Percentiles rank a stretch among this genome's conserved stretches.
Evolutionary conservation across 2,113 vertebrate species (phyloP).

Genomic region (Neolamprologus longior): DNA sequence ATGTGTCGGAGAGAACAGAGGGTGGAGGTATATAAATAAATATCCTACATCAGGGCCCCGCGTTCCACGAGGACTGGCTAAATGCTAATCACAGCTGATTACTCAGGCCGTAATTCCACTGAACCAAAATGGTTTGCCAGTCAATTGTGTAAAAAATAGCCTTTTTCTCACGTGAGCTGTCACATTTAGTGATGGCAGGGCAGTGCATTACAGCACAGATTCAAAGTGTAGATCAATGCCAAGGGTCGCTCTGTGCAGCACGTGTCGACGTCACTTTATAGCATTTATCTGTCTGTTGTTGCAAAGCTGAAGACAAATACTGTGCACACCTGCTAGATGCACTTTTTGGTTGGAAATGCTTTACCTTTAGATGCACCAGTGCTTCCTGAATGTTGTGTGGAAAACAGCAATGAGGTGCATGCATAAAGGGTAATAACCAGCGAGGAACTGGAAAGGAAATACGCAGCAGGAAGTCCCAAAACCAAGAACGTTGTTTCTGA

Average conservation of each 20-base stretch:
- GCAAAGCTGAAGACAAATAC: not conserved
- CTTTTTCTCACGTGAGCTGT: constrained; percentile 71
- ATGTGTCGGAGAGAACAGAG: constrained; percentile 66
- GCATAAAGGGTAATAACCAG: not conserved
- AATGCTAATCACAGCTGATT: constrained; percentile 83
- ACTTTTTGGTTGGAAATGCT: not conserved
- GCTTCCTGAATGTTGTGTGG: not conserved
- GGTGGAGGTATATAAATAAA: constrained; percentile 41
- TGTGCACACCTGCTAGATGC: not conserved
- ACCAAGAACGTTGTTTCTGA: not conserved
- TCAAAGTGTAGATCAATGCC: constrained; percentile 26
- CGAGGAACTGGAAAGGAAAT: not conserved
- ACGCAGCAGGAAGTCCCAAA: not conserved
- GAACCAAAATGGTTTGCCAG: constrained; percentile 83
- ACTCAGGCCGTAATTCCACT: constrained; percentile 82
- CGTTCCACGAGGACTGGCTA: constrained; percentile 67
- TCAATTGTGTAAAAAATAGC: constrained; percentile 81
- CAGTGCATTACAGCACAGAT: constrained; percentile 13
- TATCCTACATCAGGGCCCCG: constrained; percentile 21
- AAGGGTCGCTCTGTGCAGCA: not conserved
- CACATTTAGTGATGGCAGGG: constrained; percentile 61
- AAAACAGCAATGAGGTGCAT: not conserved
- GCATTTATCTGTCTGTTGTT: not conserved
- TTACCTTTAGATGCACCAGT: not conserved
- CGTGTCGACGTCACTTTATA: not conserved